Evolutionary conservation across 2,888 invertebrate genomes (phyloP), one percentile per base, ranked within the genome.

Genomic region (Campaea margaritaria): DNA sequence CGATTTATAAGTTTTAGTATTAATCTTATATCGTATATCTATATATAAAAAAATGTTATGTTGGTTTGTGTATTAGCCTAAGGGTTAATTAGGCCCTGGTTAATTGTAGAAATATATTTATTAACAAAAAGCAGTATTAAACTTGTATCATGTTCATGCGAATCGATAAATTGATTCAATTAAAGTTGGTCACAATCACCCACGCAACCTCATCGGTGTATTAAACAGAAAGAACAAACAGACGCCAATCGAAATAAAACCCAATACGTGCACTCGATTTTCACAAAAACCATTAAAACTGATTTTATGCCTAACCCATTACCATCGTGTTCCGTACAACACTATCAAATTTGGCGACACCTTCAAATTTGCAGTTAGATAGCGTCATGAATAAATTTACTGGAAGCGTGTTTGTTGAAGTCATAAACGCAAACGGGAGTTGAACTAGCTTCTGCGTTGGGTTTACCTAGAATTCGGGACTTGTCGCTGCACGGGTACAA

Each of bases 321-420:
- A 50, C 55, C 50, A 56, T 46, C 53, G 54, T 28, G 36, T 49
- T 42, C 15, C 15, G 28, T 39, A 52, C 49, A 55, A 55, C 62
- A 55, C 62, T 63, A 64, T 64, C 58, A 58, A 58, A 61, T 64
- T 64, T 63, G 58, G 52, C 53, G 31, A 38, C 59, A 64, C 64
- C 65, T 66, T 67, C 65, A 57, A 58, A 65, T 70, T 70, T 70
- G 70, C 70, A 70, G 70, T 70, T 68, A 67, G 70, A 70, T 70
- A 59, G 70, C 52, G 64, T 65, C 67, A 70, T 70, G 70, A 70
- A 70, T 70, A 70, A 68, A 70, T 70, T 70, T 65, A 61, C 58
- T 21, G 51, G 47, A 64, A 68, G 68, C 63, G 62, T 68, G 66
- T 65, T 70, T 67, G 60, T 57, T 51, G 65, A 61, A 61, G 54